Percentiles rank a stretch among this genome's conserved stretches.
Conservation (phyloP, 2,888 invertebrate genomes). For the Drosophila anomelani region DNA sequence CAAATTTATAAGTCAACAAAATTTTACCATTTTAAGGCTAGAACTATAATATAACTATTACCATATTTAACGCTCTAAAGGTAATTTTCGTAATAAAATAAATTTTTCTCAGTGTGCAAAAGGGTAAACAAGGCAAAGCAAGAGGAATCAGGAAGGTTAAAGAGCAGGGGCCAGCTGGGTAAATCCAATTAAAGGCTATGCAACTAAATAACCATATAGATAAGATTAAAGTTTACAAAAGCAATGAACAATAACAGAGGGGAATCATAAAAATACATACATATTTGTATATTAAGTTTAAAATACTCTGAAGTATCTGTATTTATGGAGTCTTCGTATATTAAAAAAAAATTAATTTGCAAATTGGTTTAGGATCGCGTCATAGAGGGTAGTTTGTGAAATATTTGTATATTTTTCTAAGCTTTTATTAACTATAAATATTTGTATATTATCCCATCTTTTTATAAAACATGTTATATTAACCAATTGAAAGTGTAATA, state of each 20-base stretch:
- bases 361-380: neutral
- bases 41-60: neutral
- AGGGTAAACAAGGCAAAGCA: neutral
- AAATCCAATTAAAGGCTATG: slow-evolving; percentile 38
- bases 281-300: neutral
- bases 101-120: neutral
- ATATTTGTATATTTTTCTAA: neutral
- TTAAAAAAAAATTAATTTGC: neutral
- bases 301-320: neutral
- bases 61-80: neutral
- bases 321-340: neutral
- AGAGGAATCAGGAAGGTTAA: slow-evolving; percentile 25
- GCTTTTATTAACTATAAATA: neutral
- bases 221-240: slow-evolving; percentile 60
- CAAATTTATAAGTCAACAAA: neutral
- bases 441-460: neutral
- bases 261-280: neutral
- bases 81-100: neutral
- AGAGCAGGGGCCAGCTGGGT: slow-evolving; percentile 42
- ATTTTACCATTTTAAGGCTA: neutral
- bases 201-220: slow-evolving; percentile 56
- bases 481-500: neutral
- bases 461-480: neutral
- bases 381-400: neutral
- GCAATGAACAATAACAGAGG: slow-evolving; percentile 20